These are phyloP conservation scores for Festucalex cinctus DNA, from an alignment of 2,113 vertebrate species.

Conservation along the genomic window DNA sequence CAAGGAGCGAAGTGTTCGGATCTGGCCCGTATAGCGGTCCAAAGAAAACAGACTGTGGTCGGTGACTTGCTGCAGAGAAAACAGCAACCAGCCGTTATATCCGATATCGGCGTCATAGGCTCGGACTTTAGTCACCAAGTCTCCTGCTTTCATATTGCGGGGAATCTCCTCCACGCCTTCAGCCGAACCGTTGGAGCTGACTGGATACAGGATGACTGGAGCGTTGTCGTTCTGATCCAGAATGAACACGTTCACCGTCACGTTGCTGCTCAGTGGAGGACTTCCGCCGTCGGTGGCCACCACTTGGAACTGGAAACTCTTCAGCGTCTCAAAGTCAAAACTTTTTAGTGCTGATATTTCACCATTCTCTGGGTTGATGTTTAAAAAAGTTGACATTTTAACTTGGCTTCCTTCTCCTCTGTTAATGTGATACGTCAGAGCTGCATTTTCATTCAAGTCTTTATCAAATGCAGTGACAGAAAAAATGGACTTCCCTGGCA, in stretches of 20 bases:
- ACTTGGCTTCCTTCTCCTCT: constrained; percentile 2
- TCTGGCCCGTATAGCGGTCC: too few relatives aligned
- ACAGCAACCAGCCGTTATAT: too few relatives aligned
- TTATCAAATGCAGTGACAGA: constrained; percentile 56
- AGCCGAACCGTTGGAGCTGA: constrained; percentile 57
- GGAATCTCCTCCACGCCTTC: constrained; percentile 51
- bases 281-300: constrained; percentile 39
- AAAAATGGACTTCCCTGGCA: constrained; percentile 44
- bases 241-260: constrained; percentile 52
- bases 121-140: too few relatives aligned
- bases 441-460: constrained; percentile 59
- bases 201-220: constrained; percentile 60
- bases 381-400: constrained; percentile 41
- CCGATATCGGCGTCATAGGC: too few relatives aligned
- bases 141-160: too few relatives aligned
- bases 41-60: too few relatives aligned
- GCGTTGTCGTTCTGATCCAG: constrained; percentile 65
- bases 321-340: constrained; percentile 69
- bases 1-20: too few relatives aligned
- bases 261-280: constrained; percentile 44
- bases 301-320: constrained; percentile 58
- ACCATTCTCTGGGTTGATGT: constrained; percentile 56
- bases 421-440: constrained; percentile 43
- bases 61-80: too few relatives aligned
- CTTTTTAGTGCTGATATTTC: constrained; percentile 41